Percentiles rank a stretch among this genome's conserved stretches.
phyloP scores from a whole-genome alignment of 2,888 invertebrate species.

The Boloria selene region DNA sequence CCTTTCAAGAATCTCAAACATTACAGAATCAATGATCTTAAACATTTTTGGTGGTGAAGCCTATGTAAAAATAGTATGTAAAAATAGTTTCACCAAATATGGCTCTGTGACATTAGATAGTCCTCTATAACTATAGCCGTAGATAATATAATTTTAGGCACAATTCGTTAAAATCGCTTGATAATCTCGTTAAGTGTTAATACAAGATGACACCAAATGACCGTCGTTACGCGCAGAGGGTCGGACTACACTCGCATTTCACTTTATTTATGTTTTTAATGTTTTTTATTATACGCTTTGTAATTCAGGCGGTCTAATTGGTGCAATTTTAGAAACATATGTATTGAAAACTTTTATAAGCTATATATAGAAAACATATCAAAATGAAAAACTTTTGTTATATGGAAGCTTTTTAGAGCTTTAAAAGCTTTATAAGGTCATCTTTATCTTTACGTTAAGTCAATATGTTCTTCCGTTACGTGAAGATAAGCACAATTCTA shows the following conservation, averaged over 20 bases:
- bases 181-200: conserved; percentile 65
- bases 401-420: too few relatives aligned
- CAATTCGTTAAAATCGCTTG: conserved; percentile 17
- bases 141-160: neutral
- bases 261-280: conserved; percentile 22
- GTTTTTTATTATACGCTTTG: conserved; percentile 6
- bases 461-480: too few relatives aligned
- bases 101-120: neutral
- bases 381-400: too few relatives aligned
- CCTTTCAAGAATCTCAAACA: too few relatives aligned
- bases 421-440: too few relatives aligned
- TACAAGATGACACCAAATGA: conserved; percentile 75
- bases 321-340: neutral
- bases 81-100: too few relatives aligned
- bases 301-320: conserved; percentile 12
- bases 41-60: too few relatives aligned
- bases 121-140: neutral
- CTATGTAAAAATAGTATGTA: too few relatives aligned
- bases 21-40: too few relatives aligned
- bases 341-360: neutral
- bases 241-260: conserved; percentile 6
- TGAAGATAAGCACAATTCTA: too few relatives aligned
- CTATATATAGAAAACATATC: neutral
- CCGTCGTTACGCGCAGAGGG: conserved; percentile 63
- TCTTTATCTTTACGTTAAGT: too few relatives aligned